Evolutionary conservation across 2,797 vertebrate species (phyloP).

Genomic region (Pristis pectinata): DNA sequence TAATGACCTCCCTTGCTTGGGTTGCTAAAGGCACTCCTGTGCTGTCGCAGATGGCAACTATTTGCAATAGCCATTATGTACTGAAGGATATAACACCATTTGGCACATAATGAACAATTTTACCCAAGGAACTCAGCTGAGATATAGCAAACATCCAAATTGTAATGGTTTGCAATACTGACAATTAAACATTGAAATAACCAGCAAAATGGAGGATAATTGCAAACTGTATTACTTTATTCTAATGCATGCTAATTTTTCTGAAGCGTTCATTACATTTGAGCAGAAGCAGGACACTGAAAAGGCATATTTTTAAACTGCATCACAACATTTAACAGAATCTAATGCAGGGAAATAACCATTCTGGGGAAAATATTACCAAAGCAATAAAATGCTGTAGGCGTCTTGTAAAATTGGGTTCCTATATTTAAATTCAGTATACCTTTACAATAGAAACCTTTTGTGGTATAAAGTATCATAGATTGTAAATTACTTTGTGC

Average conservation of each 20-base stretch:
- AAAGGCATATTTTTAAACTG: not conserved
- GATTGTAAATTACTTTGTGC: not conserved
- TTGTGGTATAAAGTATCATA: not conserved
- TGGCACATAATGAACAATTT: not conserved
- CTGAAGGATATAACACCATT: not conserved
- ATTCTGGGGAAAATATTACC: too few relatives aligned
- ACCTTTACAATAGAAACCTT: not conserved
- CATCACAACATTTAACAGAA: not conserved
- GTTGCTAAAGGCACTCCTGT: not conserved
- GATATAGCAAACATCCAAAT: not conserved
- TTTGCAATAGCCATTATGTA: not conserved
- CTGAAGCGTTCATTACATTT: not conserved
- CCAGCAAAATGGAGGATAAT: not conserved
- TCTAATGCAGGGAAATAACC: too few relatives aligned
- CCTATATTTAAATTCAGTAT: not conserved
- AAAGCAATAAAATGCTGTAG: not conserved
- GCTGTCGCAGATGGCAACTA: not conserved
- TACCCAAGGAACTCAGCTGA: not conserved
- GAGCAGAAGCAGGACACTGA: not conserved
- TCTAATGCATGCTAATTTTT: not conserved
- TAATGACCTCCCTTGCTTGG: not conserved
- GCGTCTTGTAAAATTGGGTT: not conserved
- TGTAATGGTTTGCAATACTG: not conserved
- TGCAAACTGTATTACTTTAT: not conserved
- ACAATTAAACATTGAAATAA: not conserved